Base-by-base conservation (phyloP, 2,113 vertebrate species). In the Charadrius vociferus region DNA sequence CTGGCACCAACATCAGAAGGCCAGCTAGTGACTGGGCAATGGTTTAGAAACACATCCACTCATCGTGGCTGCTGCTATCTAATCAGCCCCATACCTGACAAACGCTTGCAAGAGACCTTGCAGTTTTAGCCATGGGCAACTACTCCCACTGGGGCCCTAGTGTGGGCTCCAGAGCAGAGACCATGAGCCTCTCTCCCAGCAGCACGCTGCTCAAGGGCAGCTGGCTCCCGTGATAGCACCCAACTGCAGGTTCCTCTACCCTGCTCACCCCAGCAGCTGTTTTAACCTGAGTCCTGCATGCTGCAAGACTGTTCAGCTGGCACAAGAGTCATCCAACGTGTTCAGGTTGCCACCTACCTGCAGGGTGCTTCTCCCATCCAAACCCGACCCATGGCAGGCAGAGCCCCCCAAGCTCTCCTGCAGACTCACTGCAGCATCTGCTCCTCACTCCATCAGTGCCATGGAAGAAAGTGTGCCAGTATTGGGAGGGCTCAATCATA, bases 321-420 rank as follows among this genome's bases (percentile, higher is more conserved):
- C 37, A 71, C 32, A 59, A 72, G 23, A 41, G 47, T 63, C 43
- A 55, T 73, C 55, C 55, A 78, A 6, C 0, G 1, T 20, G 32
- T 72, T 86, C 82, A 75, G 13, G 23, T 67, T 89, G 62, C 39
- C 73, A 97, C 94, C 83, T 97, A 95, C 95, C 88, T 95, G 90
- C 41, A 65, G 7, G 9, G 18, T 72, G 61, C 56, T 79, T 41
- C 63, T 88, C 63, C 41, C 62, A 81, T 86, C 18, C 87, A 93
- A 68, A 87, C 43, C 81, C 89, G 61, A 79, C 26, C 50, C 0
- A 0, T 2, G 19, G 47, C 58, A 84, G 77, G 79, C 74, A 77
- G 32, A 86, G 26, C 13, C 30, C 10, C n/a, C 10, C 45, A 58
- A 12, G 30, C 16, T 56, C 65, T 86, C 75, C 61, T 39, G 30